Evolutionary conservation across 2,113 vertebrate genomes (phyloP).

Genomic region (Pseudopipra pipra): DNA sequence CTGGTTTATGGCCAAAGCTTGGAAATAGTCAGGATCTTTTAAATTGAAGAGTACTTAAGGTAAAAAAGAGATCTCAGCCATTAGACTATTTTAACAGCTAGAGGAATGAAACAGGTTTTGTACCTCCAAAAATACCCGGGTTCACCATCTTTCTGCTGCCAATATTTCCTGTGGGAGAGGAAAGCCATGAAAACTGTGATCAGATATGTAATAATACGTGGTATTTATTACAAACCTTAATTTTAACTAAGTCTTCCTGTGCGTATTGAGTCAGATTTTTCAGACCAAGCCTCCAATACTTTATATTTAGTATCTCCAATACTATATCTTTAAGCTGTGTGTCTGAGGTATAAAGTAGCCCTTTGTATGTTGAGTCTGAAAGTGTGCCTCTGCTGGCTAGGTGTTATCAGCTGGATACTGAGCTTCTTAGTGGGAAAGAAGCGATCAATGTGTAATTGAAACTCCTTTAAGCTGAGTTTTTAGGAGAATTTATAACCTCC

Average conservation of each 20-base stretch:
- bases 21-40: background rate
- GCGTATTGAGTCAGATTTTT: background rate
- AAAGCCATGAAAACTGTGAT: background rate
- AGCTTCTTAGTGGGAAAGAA: background rate
- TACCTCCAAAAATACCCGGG: background rate
- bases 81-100: background rate
- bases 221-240: background rate
- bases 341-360: background rate
- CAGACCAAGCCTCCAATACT: background rate
- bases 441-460: background rate
- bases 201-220: background rate
- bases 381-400: background rate
- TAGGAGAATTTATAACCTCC: constrained; percentile 6
- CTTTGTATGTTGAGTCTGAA: background rate
- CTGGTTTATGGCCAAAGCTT: background rate
- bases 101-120: background rate
- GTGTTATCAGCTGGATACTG: background rate
- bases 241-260: background rate
- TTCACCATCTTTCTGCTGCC: background rate
- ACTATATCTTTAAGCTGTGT: background rate
- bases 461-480: background rate
- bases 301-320: background rate
- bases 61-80: background rate
- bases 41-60: background rate
- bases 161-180: background rate